Evolutionary conservation across 2,888 invertebrate genomes (phyloP).

Genomic region (Acholoe squamosa): DNA sequence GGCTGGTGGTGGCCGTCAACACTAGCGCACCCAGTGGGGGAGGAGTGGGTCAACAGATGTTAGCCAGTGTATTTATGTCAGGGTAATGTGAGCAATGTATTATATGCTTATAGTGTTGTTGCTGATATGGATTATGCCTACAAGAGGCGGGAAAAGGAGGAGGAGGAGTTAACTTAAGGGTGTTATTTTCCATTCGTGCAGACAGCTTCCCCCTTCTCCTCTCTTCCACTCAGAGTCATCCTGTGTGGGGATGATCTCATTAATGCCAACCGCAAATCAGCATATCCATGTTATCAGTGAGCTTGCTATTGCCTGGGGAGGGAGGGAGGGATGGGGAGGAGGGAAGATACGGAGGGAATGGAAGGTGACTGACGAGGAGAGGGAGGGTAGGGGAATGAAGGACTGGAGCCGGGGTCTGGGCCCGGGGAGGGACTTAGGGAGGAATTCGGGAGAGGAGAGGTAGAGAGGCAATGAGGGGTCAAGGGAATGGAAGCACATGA

Average conservation of each 20-base stretch:
- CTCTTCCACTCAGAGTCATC: too few relatives aligned
- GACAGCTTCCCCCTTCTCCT: background rate
- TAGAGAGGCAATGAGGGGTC: background rate
- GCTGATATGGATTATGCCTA: background rate
- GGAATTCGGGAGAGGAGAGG: too few relatives aligned
- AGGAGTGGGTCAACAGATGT: background rate
- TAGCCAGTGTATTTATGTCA: background rate
- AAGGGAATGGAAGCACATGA: background rate
- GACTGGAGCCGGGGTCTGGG: too few relatives aligned
- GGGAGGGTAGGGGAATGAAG: too few relatives aligned
- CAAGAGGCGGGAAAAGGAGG: background rate
- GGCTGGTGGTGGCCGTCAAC: background rate
- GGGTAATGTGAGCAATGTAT: background rate
- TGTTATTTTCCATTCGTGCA: background rate
- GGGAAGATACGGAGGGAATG: too few relatives aligned
- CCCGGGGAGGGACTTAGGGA: constrained; percentile 1
- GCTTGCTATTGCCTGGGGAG: background rate
- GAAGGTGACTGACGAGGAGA: too few relatives aligned
- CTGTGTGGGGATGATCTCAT: background rate
- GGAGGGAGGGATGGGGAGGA: background rate
- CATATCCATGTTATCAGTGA: constrained; percentile 16
- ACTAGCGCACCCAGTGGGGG: background rate
- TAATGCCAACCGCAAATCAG: background rate
- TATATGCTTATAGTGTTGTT: too few relatives aligned
- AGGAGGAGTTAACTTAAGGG: background rate